Conservation (phyloP, 1,140 invertebrate genomes). For the Drosophila lini region DNA sequence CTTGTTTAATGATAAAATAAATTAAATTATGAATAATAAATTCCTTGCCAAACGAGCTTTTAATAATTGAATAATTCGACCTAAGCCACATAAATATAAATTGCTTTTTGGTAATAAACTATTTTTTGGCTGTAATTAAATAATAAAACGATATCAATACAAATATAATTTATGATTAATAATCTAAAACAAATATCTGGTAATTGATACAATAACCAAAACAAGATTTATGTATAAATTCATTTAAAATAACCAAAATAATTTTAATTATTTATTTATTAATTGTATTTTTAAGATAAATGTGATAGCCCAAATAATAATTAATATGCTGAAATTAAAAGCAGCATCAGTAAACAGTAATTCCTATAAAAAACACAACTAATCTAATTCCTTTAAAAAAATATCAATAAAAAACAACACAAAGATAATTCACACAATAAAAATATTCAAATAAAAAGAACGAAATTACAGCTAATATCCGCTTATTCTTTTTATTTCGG, state of each 20-base stretch:
- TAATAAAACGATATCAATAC: neutral
- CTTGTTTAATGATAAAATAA: neutral
- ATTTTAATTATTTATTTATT: too few relatives aligned
- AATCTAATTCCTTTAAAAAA: neutral
- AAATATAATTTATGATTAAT: neutral
- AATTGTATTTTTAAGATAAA: neutral
- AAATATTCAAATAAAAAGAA: conserved; percentile 8
- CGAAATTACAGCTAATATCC: conserved; percentile 18
- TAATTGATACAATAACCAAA: neutral
- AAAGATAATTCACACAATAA: conserved; percentile 13
- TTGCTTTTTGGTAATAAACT: neutral
- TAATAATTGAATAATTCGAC: neutral
- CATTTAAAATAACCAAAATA: too few relatives aligned
- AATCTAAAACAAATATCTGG: neutral
- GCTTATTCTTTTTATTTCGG: neutral
- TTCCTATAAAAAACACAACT: neutral
- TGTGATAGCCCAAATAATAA: neutral
- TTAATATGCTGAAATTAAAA: neutral
- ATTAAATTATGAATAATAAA: conserved; percentile 12
- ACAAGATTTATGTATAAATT: neutral
- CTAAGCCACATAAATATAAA: neutral
- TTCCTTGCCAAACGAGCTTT: neutral
- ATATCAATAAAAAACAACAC: conserved; percentile 3
- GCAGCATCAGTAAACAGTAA: neutral
- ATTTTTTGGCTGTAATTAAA: neutral